phyloP scores from a whole-genome alignment of 2,888 invertebrate species.

The Copidosoma aretas region DNA sequence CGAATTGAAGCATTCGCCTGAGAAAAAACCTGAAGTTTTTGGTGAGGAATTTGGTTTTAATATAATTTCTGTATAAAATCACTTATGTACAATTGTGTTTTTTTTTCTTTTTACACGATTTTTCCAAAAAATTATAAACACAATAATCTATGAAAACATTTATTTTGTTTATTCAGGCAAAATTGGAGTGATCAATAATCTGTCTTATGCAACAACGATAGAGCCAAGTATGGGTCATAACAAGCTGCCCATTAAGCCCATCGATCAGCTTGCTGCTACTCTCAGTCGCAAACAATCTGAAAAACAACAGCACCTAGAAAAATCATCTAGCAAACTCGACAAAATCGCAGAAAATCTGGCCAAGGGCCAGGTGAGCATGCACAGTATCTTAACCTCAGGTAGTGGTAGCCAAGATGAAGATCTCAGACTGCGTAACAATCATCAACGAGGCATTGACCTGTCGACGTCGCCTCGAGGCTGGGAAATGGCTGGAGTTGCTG shows the following conservation, averaged over 20 bases:
- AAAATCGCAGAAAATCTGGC: slow-evolving; percentile 60
- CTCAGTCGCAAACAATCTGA: slow-evolving; percentile 56
- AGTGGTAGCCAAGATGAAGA: slow-evolving; percentile 46
- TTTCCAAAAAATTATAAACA: background rate
- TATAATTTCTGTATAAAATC: background rate
- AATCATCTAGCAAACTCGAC: slow-evolving; percentile 51
- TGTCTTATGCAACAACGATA: slow-evolving; percentile 31
- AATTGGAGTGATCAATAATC: slow-evolving; percentile 32
- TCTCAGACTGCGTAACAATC: slow-evolving; percentile 45
- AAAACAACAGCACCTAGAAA: slow-evolving; percentile 48
- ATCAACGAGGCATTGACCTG: slow-evolving; percentile 56
- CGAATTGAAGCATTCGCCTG: slow-evolving; percentile 49
- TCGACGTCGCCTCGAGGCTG: slow-evolving; percentile 55
- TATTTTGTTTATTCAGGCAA: slow-evolving; percentile 34
- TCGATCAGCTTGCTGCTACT: slow-evolving; percentile 58
- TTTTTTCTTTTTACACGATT: background rate
- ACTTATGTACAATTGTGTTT: background rate
- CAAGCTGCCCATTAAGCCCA: slow-evolving; percentile 56
- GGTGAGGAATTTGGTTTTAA: slow-evolving; percentile 21
- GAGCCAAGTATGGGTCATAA: slow-evolving; percentile 43
- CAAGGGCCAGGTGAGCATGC: slow-evolving; percentile 49
- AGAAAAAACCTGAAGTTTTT: slow-evolving; percentile 41
- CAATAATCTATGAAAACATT: background rate
- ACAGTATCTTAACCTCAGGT: slow-evolving; percentile 23
- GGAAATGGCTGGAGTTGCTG: slow-evolving; percentile 46